A percentile compares a stretch with the other conserved stretches of the same genome.
phyloP scores from a whole-genome alignment of 2,797 vertebrate species.

The Hippocampus kuda region DNA sequence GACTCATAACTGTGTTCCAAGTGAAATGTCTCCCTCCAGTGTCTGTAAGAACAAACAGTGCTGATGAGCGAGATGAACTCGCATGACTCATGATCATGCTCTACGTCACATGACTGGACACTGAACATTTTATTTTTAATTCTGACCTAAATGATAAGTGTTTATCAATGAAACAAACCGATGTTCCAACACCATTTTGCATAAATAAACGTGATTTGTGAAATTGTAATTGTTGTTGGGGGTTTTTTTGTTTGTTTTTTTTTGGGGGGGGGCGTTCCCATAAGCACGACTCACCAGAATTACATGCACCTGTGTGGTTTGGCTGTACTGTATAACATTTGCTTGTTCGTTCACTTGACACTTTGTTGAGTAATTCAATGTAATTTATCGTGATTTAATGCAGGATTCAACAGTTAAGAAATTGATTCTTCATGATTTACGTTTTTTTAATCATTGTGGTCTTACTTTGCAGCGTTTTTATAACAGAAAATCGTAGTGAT shows the following conservation, averaged over 20 bases:
- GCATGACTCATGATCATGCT: not conserved
- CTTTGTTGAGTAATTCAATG: too few relatives aligned
- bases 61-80: not conserved
- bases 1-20: slow-evolving; percentile 23
- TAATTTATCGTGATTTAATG: too few relatives aligned
- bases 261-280: not conserved
- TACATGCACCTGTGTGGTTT: too few relatives aligned
- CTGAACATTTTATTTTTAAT: slow-evolving; percentile 9
- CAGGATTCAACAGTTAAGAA: too few relatives aligned
- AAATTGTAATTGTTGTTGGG: not conserved
- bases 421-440: too few relatives aligned
- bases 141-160: slow-evolving; percentile 13
- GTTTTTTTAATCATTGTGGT: too few relatives aligned
- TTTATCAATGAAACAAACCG: slow-evolving; percentile 13
- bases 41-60: slow-evolving; percentile 28
- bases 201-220: slow-evolving; percentile 23
- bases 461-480: too few relatives aligned
- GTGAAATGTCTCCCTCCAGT: slow-evolving; percentile 58
- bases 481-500: too few relatives aligned
- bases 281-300: too few relatives aligned
- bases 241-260: not conserved
- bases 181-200: slow-evolving; percentile 27
- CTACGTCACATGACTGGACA: slow-evolving; percentile 3
- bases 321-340: too few relatives aligned
- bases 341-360: too few relatives aligned